phyloP scores from a whole-genome alignment of 2,797 vertebrate species.

The Prionace glauca region DNA sequence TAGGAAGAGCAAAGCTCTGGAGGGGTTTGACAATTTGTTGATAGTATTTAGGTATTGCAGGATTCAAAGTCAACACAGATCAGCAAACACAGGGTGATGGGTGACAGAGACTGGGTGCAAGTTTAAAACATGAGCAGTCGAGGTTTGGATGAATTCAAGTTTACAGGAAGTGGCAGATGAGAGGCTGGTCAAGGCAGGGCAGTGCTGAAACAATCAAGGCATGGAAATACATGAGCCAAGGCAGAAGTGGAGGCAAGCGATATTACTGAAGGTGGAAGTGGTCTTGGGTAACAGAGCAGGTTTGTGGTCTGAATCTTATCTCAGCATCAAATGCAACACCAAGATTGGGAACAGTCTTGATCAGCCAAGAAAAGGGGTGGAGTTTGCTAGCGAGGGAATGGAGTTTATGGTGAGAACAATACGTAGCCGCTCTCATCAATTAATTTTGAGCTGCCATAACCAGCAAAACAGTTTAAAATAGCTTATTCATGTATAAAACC shows the following conservation, averaged over 20 bases:
- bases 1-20: too few species aligned
- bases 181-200: not conserved
- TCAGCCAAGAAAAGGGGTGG: too few species aligned
- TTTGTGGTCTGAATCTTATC: not conserved
- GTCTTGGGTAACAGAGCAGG: not conserved
- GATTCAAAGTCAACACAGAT: too few species aligned
- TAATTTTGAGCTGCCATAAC: not conserved
- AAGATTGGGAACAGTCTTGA: not conserved
- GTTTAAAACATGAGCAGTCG: too few species aligned
- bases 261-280: not conserved
- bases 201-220: not conserved
- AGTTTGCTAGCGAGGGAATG: not conserved
- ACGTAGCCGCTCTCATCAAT: not conserved
- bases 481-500: not conserved
- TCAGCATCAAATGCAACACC: not conserved
- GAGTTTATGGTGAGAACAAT: not conserved
- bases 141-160: not conserved
- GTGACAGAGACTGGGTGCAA: too few species aligned
- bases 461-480: not conserved
- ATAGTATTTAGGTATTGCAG: too few species aligned
- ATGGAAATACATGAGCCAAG: not conserved
- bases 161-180: not conserved
- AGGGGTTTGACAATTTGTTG: too few species aligned
- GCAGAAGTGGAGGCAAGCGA: not conserved
- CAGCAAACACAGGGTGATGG: too few species aligned